A percentile compares a stretch with the other conserved stretches of the same genome.
Conservation (phyloP, 2,888 invertebrate species). For the Andrena fulva region DNA sequence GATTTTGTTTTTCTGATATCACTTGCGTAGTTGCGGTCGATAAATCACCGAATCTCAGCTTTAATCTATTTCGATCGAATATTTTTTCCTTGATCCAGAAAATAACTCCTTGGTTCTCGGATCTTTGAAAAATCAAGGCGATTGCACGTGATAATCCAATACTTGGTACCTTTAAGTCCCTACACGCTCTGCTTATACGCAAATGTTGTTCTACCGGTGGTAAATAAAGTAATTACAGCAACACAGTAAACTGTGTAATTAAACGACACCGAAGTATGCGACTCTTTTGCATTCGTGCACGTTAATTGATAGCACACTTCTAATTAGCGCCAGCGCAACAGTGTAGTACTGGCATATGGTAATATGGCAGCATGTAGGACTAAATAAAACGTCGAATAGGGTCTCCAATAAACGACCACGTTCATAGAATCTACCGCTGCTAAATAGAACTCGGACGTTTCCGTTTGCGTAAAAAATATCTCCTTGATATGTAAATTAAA, state of each 20-base stretch:
- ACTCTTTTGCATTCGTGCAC: constrained; percentile 11
- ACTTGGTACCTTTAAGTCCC: no score
- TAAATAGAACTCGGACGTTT: constrained; percentile 3
- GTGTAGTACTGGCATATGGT: background rate
- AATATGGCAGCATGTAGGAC: constrained; percentile 5
- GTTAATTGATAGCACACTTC: constrained; percentile 18
- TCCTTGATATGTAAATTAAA: no score
- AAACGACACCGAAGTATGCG: background rate
- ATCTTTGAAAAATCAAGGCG: no score
- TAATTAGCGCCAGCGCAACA: constrained; percentile 6
- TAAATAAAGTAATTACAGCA: constrained; percentile 16
- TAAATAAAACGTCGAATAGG: constrained; percentile 3
- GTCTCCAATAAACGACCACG: background rate
- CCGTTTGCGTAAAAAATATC: no score
- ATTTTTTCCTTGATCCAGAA: no score
- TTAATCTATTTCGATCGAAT: no score
- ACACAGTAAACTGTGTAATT: constrained; percentile 1
- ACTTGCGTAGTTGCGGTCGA: background rate
- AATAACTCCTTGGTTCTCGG: no score
- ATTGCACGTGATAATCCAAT: no score
- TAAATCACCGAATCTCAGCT: constrained; percentile 3
- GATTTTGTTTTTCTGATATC: constrained; percentile 17
- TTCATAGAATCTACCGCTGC: background rate
- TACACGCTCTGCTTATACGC: background rate
- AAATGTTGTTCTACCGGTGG: background rate